These are phyloP conservation scores for Cacoxenus indagator DNA, from an alignment of 2,888 invertebrate species.

Conservation along the genomic window DNA sequence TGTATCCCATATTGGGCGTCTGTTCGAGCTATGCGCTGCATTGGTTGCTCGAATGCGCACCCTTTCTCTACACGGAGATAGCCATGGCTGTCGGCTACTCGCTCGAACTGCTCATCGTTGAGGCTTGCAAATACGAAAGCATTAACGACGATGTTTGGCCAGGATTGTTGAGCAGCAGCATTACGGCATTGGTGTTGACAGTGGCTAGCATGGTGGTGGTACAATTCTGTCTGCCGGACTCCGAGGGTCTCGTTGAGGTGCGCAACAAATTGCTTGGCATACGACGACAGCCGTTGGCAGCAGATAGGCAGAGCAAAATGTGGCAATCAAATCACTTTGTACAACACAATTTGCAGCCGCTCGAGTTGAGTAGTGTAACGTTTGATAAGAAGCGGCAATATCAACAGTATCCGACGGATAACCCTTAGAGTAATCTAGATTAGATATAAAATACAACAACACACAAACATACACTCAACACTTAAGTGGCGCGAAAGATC, in stretches of 20 bases:
- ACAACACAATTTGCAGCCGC: constrained; percentile 53
- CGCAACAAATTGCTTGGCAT: constrained; percentile 61
- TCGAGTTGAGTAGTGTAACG: constrained; percentile 48
- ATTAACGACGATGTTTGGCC: constrained; percentile 42
- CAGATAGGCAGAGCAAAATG: constrained; percentile 50
- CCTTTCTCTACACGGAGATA: constrained; percentile 59
- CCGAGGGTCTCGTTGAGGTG: constrained; percentile 57
- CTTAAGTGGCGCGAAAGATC: not conserved
- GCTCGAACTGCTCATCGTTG: constrained; percentile 50
- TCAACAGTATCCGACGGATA: constrained; percentile 54
- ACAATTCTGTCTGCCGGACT: constrained; percentile 50
- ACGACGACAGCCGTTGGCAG: constrained; percentile 40
- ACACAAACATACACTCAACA: not conserved
- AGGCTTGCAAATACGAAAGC: constrained; percentile 53
- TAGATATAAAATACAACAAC: not conserved
- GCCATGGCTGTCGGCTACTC: constrained; percentile 43
- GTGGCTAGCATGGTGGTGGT: constrained; percentile 44
- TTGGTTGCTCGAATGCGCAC: constrained; percentile 58
- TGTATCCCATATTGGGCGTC: constrained; percentile 54
- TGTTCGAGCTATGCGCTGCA: constrained; percentile 59
- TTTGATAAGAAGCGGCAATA: constrained; percentile 53
- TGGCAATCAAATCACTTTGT: constrained; percentile 60
- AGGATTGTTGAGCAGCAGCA: constrained; percentile 45
- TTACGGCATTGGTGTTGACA: constrained; percentile 44
- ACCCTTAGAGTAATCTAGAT: not conserved